Evolutionary conservation across 2,797 vertebrate genomes (phyloP).

Genomic region (Centroberyx gerrardi): DNA sequence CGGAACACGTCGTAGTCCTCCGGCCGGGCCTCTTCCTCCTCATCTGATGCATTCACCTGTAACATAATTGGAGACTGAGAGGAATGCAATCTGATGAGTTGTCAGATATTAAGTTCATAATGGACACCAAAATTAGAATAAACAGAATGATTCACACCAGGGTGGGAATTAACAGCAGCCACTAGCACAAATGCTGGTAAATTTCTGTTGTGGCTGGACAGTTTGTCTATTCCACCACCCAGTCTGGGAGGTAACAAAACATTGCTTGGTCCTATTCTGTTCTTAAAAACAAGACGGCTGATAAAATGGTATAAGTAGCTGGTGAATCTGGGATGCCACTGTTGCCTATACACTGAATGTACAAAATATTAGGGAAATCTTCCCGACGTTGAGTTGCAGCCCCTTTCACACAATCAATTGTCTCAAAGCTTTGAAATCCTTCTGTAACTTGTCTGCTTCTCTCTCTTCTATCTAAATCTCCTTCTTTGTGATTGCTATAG

Average conservation of each 20-base stretch:
- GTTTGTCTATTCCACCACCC: no score
- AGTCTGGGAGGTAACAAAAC: background rate
- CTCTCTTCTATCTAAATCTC: no score
- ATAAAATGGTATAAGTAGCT: no score
- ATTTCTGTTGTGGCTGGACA: background rate
- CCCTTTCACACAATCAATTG: no score
- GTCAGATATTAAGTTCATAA: background rate
- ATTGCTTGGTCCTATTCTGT: background rate
- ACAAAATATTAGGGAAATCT: no score
- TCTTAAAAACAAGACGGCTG: background rate
- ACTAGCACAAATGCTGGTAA: background rate
- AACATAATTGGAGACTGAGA: slow-evolving; percentile 22
- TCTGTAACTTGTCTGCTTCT: no score
- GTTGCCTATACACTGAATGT: background rate
- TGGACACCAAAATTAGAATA: background rate
- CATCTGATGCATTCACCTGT: slow-evolving; percentile 85
- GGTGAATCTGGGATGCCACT: background rate
- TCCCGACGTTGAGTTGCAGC: no score
- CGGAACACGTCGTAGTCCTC: slow-evolving; percentile 83
- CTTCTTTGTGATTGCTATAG: no score
- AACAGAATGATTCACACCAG: no score
- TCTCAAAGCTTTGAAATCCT: no score
- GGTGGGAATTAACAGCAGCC: background rate
- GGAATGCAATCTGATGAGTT: background rate
- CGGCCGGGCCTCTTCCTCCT: slow-evolving; percentile 81